Base-by-base conservation (phyloP, 2,888 invertebrate genomes). In the Hedya salicella region DNA sequence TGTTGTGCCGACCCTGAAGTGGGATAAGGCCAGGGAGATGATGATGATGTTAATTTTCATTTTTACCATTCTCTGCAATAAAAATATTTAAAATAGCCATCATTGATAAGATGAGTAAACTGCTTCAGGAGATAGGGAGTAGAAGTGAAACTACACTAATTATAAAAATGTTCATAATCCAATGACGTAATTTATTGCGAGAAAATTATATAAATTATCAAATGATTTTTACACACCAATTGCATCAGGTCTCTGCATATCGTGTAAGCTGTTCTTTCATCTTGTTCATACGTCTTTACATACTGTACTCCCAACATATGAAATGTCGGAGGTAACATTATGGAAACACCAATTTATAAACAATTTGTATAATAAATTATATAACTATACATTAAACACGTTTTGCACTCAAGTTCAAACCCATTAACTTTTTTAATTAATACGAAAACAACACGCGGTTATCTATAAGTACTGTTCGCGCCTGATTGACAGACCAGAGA, bases 251-350 rank as follows among this genome's bases (percentile, higher is more conserved):
- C 52, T 32, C 52, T 32, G 36, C 52, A 32, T 32, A 52, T 52
- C 14, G 30, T 52, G 17, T 52, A 69, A 25, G 59, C 48, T 1
- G 48, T 48, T 3, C 46, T 19, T 13, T 46, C 11, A 46, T 19
- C 13, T 17, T 46, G 19, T 21, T 46, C 19, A 17, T 46, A 46
- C 2, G 46, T 21, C 19, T 46, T 46, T 3, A 46, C 46, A 21
- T 46, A 46, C 13, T 46, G 19, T 9, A 46, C 46, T 16, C 46
- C 48, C 48, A 48, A 48, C 6, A 5, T 8, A 36, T 52, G 17
- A 36, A 5, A 36, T 32, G 52, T 52, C 2, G 52, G 52, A 32
- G 52, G 52, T 32, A 52, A 17, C 32, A 52, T 52, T 32, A 16
- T 13, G 5, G 16, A 52, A 52, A 36, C 4, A 17, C 25, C 17